A percentile compares a stretch with the other conserved stretches of the same genome.
phyloP scores from a whole-genome alignment of 2,113 vertebrate species.

The Pimephales promelas region DNA sequence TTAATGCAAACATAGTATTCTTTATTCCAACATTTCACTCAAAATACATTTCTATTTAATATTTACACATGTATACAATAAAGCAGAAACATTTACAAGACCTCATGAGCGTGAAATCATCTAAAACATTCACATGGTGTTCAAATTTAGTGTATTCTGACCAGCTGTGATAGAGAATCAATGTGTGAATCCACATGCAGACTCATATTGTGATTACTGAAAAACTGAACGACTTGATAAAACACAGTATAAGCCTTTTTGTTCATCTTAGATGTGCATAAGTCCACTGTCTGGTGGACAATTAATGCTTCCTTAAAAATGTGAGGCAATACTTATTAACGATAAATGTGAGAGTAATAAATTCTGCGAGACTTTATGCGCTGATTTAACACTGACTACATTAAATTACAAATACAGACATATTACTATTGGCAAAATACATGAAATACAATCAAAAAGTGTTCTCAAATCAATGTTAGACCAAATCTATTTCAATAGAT shows the following conservation, averaged over 20 bases:
- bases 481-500: neutral
- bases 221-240: neutral
- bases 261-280: neutral
- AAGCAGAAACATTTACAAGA: conserved; percentile 8
- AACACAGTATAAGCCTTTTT: conserved; percentile 4
- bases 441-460: conserved; percentile 13
- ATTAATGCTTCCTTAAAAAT: neutral
- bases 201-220: neutral
- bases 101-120: neutral
- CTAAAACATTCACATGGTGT: neutral
- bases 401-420: conserved; percentile 3
- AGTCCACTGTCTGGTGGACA: conserved; percentile 10
- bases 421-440: conserved; percentile 32
- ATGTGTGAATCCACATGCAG: conserved; percentile 1
- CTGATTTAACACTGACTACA: conserved; percentile 25
- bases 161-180: neutral
- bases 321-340: neutral
- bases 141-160: conserved; percentile 9
- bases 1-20: conserved; percentile 34
- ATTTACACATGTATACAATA: conserved; percentile 3
- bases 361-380: conserved; percentile 6
- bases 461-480: neutral
- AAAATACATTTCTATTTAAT: conserved; percentile 37
- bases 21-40: conserved; percentile 47
- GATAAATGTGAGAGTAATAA: conserved; percentile 4